These are phyloP conservation scores for Protonibea diacanthus DNA, from an alignment of 2,797 vertebrate species.

Conservation along the genomic window DNA sequence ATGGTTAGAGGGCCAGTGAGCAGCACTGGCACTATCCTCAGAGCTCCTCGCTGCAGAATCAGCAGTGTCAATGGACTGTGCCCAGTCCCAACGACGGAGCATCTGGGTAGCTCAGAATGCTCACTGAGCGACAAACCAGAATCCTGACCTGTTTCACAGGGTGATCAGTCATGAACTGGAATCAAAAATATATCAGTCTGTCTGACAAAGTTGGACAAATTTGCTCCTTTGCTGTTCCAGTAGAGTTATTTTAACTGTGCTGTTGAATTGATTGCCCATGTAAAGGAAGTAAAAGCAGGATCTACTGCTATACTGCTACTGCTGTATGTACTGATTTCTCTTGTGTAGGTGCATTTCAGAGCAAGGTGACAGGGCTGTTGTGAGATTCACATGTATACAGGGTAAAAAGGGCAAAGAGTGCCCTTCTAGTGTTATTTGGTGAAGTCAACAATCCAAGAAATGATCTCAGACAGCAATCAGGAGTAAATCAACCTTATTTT, in stretches of 20 bases:
- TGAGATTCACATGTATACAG: background rate
- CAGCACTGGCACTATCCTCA: constrained; percentile 50
- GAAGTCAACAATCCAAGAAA: constrained; percentile 26
- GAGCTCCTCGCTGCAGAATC: constrained; percentile 58
- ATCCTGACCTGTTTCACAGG: constrained; percentile 28
- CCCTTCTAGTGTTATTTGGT: constrained; percentile 18
- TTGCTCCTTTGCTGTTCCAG: background rate
- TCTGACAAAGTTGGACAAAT: background rate
- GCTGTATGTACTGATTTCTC: background rate
- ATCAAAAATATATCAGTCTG: constrained; percentile 33
- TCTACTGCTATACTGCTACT: too few species aligned
- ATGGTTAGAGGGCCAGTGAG: constrained; percentile 43
- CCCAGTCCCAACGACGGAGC: constrained; percentile 51
- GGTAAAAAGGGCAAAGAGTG: too few species aligned
- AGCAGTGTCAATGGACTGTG: constrained; percentile 63
- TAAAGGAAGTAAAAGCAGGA: background rate
- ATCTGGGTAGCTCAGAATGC: constrained; percentile 60
- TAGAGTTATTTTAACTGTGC: background rate
- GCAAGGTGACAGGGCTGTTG: background rate
- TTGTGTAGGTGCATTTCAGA: background rate
- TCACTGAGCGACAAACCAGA: constrained; percentile 32
- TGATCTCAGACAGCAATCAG: constrained; percentile 70
- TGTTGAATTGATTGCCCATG: background rate
- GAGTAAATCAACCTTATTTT: constrained; percentile 70
- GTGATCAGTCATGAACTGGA: constrained; percentile 48